Percentiles rank a stretch among this genome's conserved stretches.
Evolutionary conservation across 2,113 vertebrate species (phyloP).

Genomic region (Anolis carolinensis): DNA sequence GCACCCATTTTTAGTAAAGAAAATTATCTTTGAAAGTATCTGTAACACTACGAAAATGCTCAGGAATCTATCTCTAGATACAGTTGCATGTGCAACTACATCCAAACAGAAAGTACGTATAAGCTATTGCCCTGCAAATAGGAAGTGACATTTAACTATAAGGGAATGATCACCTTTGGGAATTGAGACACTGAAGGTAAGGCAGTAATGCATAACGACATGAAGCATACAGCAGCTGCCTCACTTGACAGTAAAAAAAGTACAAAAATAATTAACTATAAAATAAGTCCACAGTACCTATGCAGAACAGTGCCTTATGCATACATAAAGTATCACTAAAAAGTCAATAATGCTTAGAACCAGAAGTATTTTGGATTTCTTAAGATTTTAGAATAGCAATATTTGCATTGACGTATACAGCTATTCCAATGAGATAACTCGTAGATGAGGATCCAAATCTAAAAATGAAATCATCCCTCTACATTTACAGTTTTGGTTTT

Average conservation of each 20-base stretch:
- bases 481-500: no score
- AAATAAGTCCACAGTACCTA: not conserved
- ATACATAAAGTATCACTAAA: not conserved
- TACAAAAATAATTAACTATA: not conserved
- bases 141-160: not conserved
- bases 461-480: no score
- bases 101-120: not conserved
- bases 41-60: not conserved
- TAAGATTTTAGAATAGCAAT: no score
- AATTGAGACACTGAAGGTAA: not conserved
- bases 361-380: no score
- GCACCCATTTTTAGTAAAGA: not conserved
- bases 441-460: no score
- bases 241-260: not conserved
- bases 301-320: not conserved
- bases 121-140: slow-evolving; percentile 4
- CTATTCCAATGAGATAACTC: no score
- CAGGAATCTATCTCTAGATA: not conserved
- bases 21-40: not conserved
- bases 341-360: not conserved
- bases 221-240: not conserved
- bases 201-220: not conserved
- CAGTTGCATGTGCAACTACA: not conserved
- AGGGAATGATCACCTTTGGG: slow-evolving; percentile 2
- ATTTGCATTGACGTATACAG: no score